phyloP scores from a whole-genome alignment of 2,888 invertebrate species.

The Criorhina ranunculi region DNA sequence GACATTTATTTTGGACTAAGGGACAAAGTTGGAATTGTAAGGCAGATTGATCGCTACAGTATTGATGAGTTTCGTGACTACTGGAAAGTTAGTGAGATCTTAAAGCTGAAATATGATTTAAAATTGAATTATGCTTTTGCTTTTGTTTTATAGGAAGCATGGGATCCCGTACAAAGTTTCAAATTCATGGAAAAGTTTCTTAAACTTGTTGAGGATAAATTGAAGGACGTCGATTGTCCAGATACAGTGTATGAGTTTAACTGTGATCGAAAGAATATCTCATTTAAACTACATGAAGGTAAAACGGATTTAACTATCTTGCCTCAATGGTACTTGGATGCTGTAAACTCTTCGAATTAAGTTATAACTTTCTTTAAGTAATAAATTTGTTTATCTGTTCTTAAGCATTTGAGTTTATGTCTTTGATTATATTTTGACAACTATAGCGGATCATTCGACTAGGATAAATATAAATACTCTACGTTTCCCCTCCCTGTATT shows the following conservation, averaged over 20 bases:
- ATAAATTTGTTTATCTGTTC: too few species aligned
- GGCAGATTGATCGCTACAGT: slow-evolving; percentile 85
- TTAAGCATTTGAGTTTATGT: too few species aligned
- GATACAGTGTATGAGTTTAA: slow-evolving; percentile 76
- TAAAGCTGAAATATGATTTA: not conserved
- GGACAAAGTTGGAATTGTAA: slow-evolving; percentile 88
- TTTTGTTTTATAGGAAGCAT: slow-evolving; percentile 80
- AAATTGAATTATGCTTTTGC: too few species aligned
- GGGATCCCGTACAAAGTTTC: slow-evolving; percentile 87
- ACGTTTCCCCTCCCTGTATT: too few species aligned
- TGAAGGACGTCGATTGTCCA: slow-evolving; percentile 76
- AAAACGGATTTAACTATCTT: slow-evolving; percentile 66
- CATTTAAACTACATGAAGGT: slow-evolving; percentile 7
- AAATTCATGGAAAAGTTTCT: slow-evolving; percentile 88
- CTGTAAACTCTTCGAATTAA: not conserved
- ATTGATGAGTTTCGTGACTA: slow-evolving; percentile 86
- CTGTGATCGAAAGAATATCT: slow-evolving; percentile 64
- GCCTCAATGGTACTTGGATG: slow-evolving; percentile 77
- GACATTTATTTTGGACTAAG: slow-evolving; percentile 89
- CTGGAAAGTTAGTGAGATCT: slow-evolving; percentile 79
- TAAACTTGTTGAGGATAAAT: slow-evolving; percentile 84
- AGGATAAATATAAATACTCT: too few species aligned
- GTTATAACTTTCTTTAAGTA: too few species aligned
- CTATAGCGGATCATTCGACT: too few species aligned
- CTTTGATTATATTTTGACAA: too few species aligned